phyloP scores from a whole-genome alignment of 2,113 vertebrate genomes.

The Rhabdornis inornatus region DNA sequence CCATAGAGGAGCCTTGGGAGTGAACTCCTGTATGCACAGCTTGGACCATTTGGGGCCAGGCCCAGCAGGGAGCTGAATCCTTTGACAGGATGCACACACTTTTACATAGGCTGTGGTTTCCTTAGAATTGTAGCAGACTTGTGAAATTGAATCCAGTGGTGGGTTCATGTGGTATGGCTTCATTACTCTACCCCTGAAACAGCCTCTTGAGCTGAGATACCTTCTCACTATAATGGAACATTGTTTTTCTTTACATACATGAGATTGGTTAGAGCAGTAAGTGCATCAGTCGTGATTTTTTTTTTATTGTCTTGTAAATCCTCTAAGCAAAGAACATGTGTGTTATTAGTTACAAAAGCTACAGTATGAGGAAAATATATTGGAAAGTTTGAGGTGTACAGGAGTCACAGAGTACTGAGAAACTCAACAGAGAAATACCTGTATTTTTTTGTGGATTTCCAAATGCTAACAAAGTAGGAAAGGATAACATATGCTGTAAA shows the following conservation, averaged over 20 bases:
- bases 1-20: not conserved
- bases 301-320: constrained; percentile 20
- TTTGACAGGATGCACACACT: not conserved
- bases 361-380: not conserved
- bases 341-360: constrained; percentile 10
- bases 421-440: not conserved
- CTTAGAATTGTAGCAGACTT: not conserved
- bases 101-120: not conserved
- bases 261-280: not conserved
- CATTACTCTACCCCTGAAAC: not conserved
- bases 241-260: not conserved
- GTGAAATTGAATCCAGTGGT: not conserved
- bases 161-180: not conserved
- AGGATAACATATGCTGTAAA: not conserved
- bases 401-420: not conserved
- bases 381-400: not conserved
- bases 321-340: constrained; percentile 23
- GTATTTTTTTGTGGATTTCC: constrained; percentile 5
- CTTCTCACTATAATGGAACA: not conserved
- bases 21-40: accelerated
- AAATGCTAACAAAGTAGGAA: not conserved
- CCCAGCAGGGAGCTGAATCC: not conserved
- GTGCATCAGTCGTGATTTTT: not conserved
- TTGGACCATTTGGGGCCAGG: not conserved
- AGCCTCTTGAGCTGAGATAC: not conserved